Evolutionary conservation across 30 jellyfish, hydroid and myxozoan species (phyloP).

Genomic region (Chrysaora quinquecirrha): DNA sequence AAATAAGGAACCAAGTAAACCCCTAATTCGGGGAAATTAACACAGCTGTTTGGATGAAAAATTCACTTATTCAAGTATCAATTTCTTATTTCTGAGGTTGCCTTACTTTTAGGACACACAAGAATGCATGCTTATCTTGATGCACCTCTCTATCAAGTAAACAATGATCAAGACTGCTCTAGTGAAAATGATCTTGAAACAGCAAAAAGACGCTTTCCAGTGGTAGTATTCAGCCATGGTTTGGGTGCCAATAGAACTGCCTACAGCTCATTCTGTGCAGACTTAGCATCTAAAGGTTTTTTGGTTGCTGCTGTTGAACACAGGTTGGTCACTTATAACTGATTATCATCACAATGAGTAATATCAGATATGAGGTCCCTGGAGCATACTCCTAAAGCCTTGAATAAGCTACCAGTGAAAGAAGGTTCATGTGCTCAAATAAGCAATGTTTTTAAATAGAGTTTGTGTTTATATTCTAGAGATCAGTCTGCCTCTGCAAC

Average conservation of each 20-base stretch:
- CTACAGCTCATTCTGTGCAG: slow-evolving; percentile 76
- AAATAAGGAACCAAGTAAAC: no score
- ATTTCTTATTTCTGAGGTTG: not conserved
- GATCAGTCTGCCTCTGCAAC: slow-evolving; percentile 84
- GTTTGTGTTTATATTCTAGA: slow-evolving; percentile 33
- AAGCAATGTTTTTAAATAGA: no score
- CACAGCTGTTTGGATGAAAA: not conserved
- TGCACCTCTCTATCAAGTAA: slow-evolving; percentile 32
- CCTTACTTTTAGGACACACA: slow-evolving; percentile 29
- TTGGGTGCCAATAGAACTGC: slow-evolving; percentile 64
- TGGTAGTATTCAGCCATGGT: slow-evolving; percentile 91
- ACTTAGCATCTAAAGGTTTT: slow-evolving; percentile 89
- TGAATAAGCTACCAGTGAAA: no score
- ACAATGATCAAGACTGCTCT: not conserved
- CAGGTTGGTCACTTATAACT: no score
- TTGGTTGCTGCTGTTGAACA: slow-evolving; percentile 96
- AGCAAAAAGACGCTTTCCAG: slow-evolving; percentile 58
- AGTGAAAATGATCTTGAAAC: not conserved
- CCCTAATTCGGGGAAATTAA: not conserved
- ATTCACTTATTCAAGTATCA: not conserved
- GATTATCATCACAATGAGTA: no score
- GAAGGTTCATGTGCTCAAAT: no score
- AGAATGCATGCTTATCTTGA: slow-evolving; percentile 54
- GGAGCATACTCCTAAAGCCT: no score
- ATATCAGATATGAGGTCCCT: no score